phyloP scores from a whole-genome alignment of 2,797 vertebrate species.

The Echeneis naucrates region DNA sequence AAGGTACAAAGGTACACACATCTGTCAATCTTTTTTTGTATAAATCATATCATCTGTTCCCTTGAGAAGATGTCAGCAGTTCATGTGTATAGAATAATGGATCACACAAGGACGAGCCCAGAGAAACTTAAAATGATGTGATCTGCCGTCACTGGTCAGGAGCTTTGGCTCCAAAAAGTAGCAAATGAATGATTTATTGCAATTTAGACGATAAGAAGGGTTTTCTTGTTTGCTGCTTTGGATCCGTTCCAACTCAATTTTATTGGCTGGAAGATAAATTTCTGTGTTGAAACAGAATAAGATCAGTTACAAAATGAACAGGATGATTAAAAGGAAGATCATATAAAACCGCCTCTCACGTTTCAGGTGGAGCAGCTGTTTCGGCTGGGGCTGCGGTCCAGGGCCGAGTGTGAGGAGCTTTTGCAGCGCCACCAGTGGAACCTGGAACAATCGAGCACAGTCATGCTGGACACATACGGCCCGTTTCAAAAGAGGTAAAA shows the following conservation, averaged over 20 bases:
- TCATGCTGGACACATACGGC: constrained; percentile 90
- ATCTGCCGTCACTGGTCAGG: not conserved
- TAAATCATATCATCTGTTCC: not conserved
- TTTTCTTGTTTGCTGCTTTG: too few relatives aligned
- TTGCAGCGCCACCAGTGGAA: constrained; percentile 94
- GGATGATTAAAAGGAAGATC: not conserved
- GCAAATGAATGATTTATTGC: too few relatives aligned
- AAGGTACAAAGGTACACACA: constrained; percentile 92
- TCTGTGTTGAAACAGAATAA: not conserved
- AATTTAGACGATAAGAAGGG: too few relatives aligned
- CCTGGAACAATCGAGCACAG: constrained; percentile 91
- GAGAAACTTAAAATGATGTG: too few relatives aligned
- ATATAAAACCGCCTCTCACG: not conserved
- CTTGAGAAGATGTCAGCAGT: not conserved
- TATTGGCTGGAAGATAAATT: not conserved
- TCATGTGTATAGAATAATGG: not conserved
- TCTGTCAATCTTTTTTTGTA: not conserved
- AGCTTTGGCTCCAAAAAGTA: too few relatives aligned
- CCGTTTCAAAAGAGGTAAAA: constrained; percentile 80
- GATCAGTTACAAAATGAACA: not conserved
- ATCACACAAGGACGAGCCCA: not conserved
- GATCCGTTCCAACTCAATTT: too few relatives aligned
- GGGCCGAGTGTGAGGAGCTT: constrained; percentile 91
- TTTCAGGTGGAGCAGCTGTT: constrained; percentile 96
- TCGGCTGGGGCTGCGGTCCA: constrained; percentile 90